A percentile compares a stretch with the other conserved stretches of the same genome.
Conservation (phyloP, 2,888 invertebrate species). For the Petrophora chlorosata region DNA sequence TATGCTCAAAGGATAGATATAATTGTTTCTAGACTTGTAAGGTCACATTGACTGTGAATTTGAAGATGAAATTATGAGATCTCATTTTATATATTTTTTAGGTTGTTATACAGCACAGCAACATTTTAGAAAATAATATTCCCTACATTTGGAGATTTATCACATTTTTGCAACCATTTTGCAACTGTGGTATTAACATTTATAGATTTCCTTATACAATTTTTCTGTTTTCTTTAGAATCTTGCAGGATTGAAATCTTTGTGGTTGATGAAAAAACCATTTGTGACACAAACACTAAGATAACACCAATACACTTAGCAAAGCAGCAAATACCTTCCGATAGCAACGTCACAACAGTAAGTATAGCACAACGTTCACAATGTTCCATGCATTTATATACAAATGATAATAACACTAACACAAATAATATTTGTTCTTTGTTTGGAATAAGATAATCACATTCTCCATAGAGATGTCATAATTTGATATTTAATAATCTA, state of each 20-base stretch:
- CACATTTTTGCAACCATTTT: no score
- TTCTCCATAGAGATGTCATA: constrained; percentile 57
- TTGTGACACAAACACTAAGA: neutral
- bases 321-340: neutral
- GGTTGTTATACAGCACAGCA: no score
- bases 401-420: constrained; percentile 42
- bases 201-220: no score
- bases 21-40: no score
- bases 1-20: no score
- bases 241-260: neutral
- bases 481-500: constrained; percentile 51
- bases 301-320: neutral
- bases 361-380: neutral
- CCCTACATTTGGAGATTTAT: no score
- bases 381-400: constrained; percentile 48
- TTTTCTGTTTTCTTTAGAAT: no score
- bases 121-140: no score
- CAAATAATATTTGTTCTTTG: constrained; percentile 66
- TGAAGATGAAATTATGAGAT: no score
- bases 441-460: constrained; percentile 75
- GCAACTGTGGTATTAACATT: no score
- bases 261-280: neutral
- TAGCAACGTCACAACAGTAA: neutral
- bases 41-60: no score
- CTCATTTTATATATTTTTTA: no score